These are phyloP conservation scores for Sciurus carolinensis DNA, from an alignment of 2,797 vertebrate species.

Conservation along the genomic window DNA sequence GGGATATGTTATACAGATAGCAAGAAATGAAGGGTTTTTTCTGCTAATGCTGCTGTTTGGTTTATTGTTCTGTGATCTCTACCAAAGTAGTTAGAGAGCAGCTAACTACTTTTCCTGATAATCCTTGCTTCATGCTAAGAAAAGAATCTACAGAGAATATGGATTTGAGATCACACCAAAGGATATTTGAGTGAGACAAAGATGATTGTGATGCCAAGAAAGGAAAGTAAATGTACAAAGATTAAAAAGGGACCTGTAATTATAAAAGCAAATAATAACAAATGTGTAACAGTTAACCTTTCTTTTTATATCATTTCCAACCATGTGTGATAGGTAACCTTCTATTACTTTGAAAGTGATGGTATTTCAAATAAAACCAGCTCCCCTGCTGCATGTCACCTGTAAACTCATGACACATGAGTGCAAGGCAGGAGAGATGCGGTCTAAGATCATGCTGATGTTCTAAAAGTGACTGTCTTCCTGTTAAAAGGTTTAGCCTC, in stretches of 20 bases:
- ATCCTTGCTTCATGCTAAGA: constrained; percentile 92
- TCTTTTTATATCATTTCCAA: constrained; percentile 1
- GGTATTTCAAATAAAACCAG: background rate
- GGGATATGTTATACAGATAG: background rate
- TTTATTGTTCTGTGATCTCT: constrained; percentile 90
- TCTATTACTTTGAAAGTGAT: background rate
- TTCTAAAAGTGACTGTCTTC: background rate
- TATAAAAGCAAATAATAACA: background rate
- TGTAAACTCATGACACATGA: background rate
- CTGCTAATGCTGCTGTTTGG: constrained; percentile 65
- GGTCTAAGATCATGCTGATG: background rate
- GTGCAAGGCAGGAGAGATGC: background rate
- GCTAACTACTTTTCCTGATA: constrained; percentile 90
- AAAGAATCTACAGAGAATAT: background rate
- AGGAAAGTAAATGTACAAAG: background rate
- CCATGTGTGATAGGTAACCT: background rate
- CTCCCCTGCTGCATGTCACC: background rate
- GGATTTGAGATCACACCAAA: background rate
- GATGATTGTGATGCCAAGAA: background rate
- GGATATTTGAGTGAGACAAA: background rate
- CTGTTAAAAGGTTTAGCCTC: background rate
- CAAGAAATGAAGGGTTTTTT: background rate
- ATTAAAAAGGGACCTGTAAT: background rate
- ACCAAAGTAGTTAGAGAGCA: constrained; percentile 91
- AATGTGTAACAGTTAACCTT: background rate